A percentile compares a stretch with the other conserved stretches of the same genome.
phyloP scores from a whole-genome alignment of 64 coral and sea anemone species.

The Actinia equina region DNA sequence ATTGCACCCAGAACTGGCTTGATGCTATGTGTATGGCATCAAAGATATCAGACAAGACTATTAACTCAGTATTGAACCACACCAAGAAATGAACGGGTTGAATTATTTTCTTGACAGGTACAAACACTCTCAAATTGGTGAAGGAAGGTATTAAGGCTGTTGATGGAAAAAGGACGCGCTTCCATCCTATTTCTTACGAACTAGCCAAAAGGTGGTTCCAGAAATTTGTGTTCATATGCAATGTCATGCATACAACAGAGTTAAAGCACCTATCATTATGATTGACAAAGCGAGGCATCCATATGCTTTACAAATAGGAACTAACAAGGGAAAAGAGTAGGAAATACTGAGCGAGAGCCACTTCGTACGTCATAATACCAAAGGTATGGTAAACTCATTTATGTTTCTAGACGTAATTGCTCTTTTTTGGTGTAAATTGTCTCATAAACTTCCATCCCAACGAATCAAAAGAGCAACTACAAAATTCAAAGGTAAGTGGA shows the following conservation, averaged over 20 bases:
- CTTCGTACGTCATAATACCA: background rate
- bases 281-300: background rate
- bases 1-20: background rate
- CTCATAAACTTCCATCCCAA: too few species aligned
- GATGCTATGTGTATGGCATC: background rate
- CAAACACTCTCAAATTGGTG: background rate
- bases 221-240: background rate
- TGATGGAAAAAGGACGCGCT: background rate
- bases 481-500: too few species aligned
- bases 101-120: background rate
- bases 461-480: too few species aligned
- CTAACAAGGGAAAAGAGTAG: background rate
- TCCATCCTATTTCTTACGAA: background rate
- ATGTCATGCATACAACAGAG: background rate
- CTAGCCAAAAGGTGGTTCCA: background rate
- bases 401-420: too few species aligned
- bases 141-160: background rate
- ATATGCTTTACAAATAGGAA: background rate
- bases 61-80: background rate
- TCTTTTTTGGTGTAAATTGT: too few species aligned
- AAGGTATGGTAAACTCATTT: background rate
- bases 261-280: conserved; percentile 14
- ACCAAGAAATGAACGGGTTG: background rate
- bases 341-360: background rate
- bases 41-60: conserved; percentile 2